Base-by-base conservation (phyloP, 2,797 vertebrate genomes). In the Neostethus bicornis region DNA sequence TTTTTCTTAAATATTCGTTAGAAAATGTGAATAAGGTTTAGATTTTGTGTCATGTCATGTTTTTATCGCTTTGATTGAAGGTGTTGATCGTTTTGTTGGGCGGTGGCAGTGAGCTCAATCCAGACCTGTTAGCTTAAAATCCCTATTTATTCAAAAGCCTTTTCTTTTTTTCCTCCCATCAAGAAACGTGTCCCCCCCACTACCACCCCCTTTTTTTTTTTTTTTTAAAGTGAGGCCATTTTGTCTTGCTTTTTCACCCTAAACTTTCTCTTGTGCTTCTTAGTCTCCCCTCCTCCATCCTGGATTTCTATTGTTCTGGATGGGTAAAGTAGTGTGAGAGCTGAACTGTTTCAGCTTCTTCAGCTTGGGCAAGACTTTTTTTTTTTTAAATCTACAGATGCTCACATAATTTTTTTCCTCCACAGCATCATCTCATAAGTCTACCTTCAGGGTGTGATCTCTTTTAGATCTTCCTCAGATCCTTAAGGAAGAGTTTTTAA, bases 261-360 rank as follows among this genome's bases (percentile, higher is more conserved):
- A 7, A 86, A 85, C 61, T 84, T 84, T 80, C 59, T 41, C 29
- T 32, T 31, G 24, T 49, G 32, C 16, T 43, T 50, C 45, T n/a
- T 21, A 16, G 9, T 44, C 60, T 51, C 53, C 53, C 54, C 72
- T 57, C 68, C 66, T 77, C 76, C 81, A 80, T 84, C 84, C 74
- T 32, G 50, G 78, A 77, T 77, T 79, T 75, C 90, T 80, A 91
- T 92, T 93, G 91, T 93, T 92, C 91, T 90, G 79, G 76, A 74
- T 48, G 71, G 70, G 66, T 58, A 70, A 70, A 80, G 69, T 64
- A 66, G 71, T 61, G 63, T 38, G 61, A 56, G 59, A 61, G 70
- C 66, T 70, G 57, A 79, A 72, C 59, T 62, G 68, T 54, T 68
- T 66, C 54, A 61, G 57, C 31, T 61, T 47, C 62, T 72, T 53